Percentiles rank a stretch among this genome's conserved stretches.
phyloP scores from a whole-genome alignment of 2,797 vertebrate species.

The Toxotes lorentzi region DNA sequence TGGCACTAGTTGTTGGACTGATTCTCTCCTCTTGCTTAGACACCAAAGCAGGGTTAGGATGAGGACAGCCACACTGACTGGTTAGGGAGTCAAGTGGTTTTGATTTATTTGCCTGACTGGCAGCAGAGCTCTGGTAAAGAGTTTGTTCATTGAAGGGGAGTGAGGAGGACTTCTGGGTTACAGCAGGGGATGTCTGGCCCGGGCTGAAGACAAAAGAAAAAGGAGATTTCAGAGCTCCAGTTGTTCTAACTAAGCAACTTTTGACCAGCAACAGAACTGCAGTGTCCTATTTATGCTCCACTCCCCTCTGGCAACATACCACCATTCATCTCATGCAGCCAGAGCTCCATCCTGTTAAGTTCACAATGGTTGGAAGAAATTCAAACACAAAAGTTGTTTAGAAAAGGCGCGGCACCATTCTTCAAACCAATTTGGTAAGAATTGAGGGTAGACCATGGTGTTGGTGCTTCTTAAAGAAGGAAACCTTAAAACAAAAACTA shows the following conservation, averaged over 20 bases:
- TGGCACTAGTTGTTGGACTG: conserved; percentile 7
- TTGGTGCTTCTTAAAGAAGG: background rate
- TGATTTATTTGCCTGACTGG: conserved; percentile 40
- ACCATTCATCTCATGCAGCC: conserved; percentile 30
- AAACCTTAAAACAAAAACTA: background rate
- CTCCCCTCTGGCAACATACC: conserved; percentile 11
- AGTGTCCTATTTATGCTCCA: conserved; percentile 44
- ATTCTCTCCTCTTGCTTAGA: conserved; percentile 64
- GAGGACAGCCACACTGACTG: conserved; percentile 33
- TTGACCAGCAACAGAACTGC: conserved; percentile 18
- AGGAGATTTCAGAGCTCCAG: conserved; percentile 61
- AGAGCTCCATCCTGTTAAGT: conserved; percentile 19
- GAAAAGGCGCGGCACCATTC: background rate
- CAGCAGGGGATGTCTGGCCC: conserved; percentile 31
- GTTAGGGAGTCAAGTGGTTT: conserved; percentile 6
- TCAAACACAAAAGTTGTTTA: conserved; percentile 6
- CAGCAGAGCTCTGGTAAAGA: conserved; percentile 28
- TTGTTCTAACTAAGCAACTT: conserved; percentile 6
- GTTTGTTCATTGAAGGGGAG: conserved; percentile 37
- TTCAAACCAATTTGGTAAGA: background rate
- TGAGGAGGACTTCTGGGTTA: conserved; percentile 43
- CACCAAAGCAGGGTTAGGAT: conserved; percentile 15
- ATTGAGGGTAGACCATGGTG: background rate
- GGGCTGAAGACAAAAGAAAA: conserved; percentile 77
- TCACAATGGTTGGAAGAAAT: background rate